Conservation (phyloP, 2,113 vertebrate genomes). For the Anthoscopus minutus region DNA sequence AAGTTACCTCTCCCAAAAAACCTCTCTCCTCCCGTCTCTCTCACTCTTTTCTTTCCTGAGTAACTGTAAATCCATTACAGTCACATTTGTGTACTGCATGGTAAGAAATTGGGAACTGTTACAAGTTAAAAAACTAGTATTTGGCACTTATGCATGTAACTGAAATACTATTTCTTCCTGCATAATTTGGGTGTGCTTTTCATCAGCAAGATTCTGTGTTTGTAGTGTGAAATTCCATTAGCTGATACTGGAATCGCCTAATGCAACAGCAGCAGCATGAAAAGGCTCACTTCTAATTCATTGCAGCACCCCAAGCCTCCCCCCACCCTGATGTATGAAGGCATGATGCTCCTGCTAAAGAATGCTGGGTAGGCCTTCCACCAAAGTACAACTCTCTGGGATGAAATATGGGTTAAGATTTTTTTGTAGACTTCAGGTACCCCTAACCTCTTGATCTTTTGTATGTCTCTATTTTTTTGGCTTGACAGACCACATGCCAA, state of each 20-base stretch:
- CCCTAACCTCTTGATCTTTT: slow-evolving; percentile 84
- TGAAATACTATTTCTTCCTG: slow-evolving; percentile 17
- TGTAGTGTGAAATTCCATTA: slow-evolving; percentile 56
- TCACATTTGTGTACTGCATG: neutral
- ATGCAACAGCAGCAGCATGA: neutral
- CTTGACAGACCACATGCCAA: slow-evolving; percentile 90
- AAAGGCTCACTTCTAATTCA: slow-evolving; percentile 6
- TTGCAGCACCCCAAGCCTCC: neutral
- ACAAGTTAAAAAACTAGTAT: slow-evolving; percentile 10
- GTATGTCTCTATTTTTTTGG: slow-evolving; percentile 92
- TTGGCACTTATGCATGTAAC: slow-evolving; percentile 11
- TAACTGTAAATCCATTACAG: slow-evolving; percentile 35
- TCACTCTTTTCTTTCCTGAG: slow-evolving; percentile 7
- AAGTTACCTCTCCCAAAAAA: slow-evolving; percentile 6
- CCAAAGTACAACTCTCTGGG: slow-evolving; percentile 8
- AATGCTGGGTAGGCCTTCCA: slow-evolving; percentile 1
- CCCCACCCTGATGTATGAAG: neutral
- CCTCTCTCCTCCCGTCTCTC: neutral
- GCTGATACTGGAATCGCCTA: neutral
- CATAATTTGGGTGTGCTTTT: slow-evolving; percentile 60
- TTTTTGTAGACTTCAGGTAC: slow-evolving; percentile 67
- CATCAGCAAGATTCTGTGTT: slow-evolving; percentile 50
- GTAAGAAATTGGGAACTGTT: neutral
- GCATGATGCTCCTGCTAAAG: neutral
- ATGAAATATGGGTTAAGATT: slow-evolving; percentile 67